Percentiles rank a stretch among this genome's conserved stretches.
phyloP scores from a whole-genome alignment of 2,888 invertebrate genomes.

The Lasioglossum calceatum region DNA sequence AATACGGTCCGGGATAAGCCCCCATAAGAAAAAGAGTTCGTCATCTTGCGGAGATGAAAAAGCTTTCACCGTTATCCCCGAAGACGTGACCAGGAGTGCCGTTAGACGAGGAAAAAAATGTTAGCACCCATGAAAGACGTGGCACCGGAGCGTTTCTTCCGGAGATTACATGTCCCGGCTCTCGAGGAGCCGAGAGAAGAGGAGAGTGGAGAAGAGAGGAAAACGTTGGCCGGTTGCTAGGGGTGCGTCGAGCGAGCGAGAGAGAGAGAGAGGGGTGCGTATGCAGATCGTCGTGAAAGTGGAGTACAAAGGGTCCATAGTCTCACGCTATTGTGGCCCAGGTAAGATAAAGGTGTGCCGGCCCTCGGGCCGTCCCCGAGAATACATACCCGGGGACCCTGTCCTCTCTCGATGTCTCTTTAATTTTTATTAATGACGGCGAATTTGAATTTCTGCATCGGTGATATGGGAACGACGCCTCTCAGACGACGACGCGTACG shows the following conservation, averaged over 20 bases:
- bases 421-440: conserved; percentile 84
- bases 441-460: conserved; percentile 84
- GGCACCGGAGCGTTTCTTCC: conserved; percentile 47
- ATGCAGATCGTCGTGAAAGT: conserved; percentile 82
- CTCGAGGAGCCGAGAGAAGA: conserved; percentile 8
- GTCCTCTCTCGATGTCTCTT: conserved; percentile 81
- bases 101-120: conserved; percentile 54
- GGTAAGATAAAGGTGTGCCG: conserved; percentile 83
- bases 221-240: conserved; percentile 25
- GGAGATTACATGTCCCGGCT: conserved; percentile 58
- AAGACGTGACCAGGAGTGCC: conserved; percentile 64
- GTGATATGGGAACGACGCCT: conserved; percentile 82
- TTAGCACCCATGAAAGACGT: conserved; percentile 60
- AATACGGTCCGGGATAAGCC: not conserved
- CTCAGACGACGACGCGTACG: conserved; percentile 66
- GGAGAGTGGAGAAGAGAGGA: conserved; percentile 22
- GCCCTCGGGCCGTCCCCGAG: conserved; percentile 43
- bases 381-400: conserved; percentile 49
- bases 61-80: conserved; percentile 46
- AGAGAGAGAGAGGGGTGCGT: conserved; percentile 73
- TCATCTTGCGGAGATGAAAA: not conserved
- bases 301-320: conserved; percentile 83
- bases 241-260: conserved; percentile 17
- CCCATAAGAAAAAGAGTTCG: not conserved
- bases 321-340: conserved; percentile 84